Evolutionary conservation across 2,113 vertebrate species (phyloP).

Genomic region (Oncorhynchus nerka): DNA sequence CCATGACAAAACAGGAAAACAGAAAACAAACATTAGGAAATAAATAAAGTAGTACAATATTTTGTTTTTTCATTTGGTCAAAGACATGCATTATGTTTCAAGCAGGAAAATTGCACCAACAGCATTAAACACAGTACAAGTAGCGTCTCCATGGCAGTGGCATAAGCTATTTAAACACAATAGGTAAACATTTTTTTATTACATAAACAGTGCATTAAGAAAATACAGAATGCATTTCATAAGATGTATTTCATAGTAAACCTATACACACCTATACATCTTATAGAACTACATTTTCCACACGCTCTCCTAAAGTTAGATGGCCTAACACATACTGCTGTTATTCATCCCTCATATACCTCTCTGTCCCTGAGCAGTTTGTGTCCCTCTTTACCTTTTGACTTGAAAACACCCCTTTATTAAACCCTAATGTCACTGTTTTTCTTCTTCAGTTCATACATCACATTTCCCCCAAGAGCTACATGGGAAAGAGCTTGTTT

Average conservation of each 20-base stretch:
- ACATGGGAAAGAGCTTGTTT: constrained; percentile 65
- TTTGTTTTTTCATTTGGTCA: constrained; percentile 61
- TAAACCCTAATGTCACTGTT: constrained; percentile 32
- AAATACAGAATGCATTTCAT: constrained; percentile 71
- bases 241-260: constrained; percentile 22
- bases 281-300: constrained; percentile 30
- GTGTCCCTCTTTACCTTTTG: constrained; percentile 28
- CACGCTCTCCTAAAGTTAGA: constrained; percentile 21
- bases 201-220: constrained; percentile 63
- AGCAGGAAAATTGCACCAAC: constrained; percentile 65
- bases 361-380: constrained; percentile 46
- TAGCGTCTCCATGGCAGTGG: constrained; percentile 73
- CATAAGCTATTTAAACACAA: constrained; percentile 65
- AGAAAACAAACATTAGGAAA: constrained; percentile 58
- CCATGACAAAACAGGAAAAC: constrained; percentile 53
- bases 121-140: constrained; percentile 48
- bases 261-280: constrained; percentile 24
- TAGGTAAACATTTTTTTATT: constrained; percentile 30
- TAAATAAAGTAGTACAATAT: constrained; percentile 63
- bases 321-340: neutral
- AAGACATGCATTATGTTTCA: constrained; percentile 72
- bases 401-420: constrained; percentile 27
- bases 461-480: constrained; percentile 44
- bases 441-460: constrained; percentile 22
- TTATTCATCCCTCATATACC: neutral